A percentile compares a stretch with the other conserved stretches of the same genome.
Evolutionary conservation across 2,888 invertebrate genomes (phyloP).

Genomic region (Harmothoe impar): DNA sequence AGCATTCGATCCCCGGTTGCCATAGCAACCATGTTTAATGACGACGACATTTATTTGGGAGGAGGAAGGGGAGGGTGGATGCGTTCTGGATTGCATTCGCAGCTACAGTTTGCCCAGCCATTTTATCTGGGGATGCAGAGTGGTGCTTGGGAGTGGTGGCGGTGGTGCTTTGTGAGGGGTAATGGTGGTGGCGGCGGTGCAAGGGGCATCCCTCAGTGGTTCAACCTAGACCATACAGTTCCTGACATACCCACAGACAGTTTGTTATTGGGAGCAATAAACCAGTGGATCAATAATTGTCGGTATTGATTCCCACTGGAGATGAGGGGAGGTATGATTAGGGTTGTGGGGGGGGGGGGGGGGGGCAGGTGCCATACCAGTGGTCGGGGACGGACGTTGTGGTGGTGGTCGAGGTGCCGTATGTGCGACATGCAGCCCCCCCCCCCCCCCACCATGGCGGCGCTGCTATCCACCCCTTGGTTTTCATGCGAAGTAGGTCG

Average conservation of each 20-base stretch:
- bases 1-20: constrained; percentile 37
- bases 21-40: constrained; percentile 57
- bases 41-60: constrained; percentile 24
- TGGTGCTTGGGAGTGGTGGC: constrained; percentile 11
- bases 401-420: not conserved
- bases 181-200: constrained; percentile 31
- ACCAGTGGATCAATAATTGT: constrained; percentile 1
- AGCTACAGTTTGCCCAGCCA: constrained; percentile 33
- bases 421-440: constrained; percentile 29
- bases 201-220: constrained; percentile 22
- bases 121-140: constrained; percentile 50
- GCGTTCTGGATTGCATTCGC: constrained; percentile 44
- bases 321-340: not conserved
- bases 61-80: not conserved
- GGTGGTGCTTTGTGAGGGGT: constrained; percentile 24
- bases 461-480: constrained; percentile 34
- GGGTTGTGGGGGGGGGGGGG: constrained; percentile 8
- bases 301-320: constrained; percentile 15
- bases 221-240: not conserved
- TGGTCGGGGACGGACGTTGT: not conserved
- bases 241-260: constrained; percentile 30
- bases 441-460: not conserved
- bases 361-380: constrained; percentile 10
- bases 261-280: constrained; percentile 43
- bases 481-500: constrained; percentile 23